A percentile compares a stretch with the other conserved stretches of the same genome.
Evolutionary conservation across 2,113 vertebrate species (phyloP).

Genomic region (Neolamprologus fasciatus): DNA sequence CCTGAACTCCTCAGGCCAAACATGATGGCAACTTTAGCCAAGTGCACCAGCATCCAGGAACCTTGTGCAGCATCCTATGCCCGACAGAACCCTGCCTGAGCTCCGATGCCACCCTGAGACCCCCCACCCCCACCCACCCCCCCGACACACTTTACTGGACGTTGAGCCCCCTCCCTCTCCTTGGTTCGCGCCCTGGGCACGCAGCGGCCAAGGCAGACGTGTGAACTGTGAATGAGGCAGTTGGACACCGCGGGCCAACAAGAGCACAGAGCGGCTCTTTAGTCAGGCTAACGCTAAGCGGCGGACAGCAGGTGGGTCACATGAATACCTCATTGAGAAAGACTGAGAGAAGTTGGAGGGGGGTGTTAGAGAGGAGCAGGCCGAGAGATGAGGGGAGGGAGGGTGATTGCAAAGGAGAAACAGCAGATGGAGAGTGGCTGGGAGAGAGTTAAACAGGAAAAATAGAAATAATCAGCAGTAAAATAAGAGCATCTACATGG

Average conservation of each 20-base stretch:
- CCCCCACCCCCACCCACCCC: conserved; percentile 3
- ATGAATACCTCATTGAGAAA: conserved; percentile 72
- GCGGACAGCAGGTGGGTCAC: conserved; percentile 69
- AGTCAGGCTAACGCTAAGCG: conserved; percentile 47
- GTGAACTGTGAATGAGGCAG: conserved; percentile 66
- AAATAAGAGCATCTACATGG: not conserved
- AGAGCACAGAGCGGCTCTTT: conserved; percentile 58
- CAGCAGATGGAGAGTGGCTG: conserved; percentile 28
- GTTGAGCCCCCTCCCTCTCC: not conserved
- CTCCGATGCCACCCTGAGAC: conserved; percentile 33
- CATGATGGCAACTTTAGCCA: conserved; percentile 72
- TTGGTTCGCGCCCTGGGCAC: conserved; percentile 39
- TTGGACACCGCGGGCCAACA: conserved; percentile 31
- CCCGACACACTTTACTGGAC: not conserved
- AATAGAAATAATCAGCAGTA: conserved; percentile 1
- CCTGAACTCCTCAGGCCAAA: conserved; percentile 70
- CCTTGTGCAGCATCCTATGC: conserved; percentile 46
- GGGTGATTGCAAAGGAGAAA: conserved; percentile 14
- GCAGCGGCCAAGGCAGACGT: conserved; percentile 51
- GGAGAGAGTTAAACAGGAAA: not conserved
- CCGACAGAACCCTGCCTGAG: conserved; percentile 31
- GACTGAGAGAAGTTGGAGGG: conserved; percentile 46
- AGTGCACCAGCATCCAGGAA: conserved; percentile 63
- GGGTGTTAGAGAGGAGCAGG: not conserved
- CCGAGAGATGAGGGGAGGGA: conserved; percentile 13